Percentiles rank a stretch among this genome's conserved stretches.
phyloP scores from a whole-genome alignment of 30 jellyfish, hydroid and myxozoan species.

The Aurelia sp. region DNA sequence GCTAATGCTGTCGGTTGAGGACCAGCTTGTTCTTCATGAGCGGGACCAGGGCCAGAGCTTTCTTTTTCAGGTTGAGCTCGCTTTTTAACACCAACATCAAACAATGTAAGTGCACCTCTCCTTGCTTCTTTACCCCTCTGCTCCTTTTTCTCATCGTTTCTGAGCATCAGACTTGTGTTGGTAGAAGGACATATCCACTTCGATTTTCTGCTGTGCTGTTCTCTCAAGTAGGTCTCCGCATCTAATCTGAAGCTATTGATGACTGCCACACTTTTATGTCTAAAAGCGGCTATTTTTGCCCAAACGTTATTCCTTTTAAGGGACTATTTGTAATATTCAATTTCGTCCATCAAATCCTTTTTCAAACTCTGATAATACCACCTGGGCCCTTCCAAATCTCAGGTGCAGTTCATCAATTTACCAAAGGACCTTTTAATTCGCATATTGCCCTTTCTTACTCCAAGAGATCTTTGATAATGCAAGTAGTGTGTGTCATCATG shows the following conservation, averaged over 20 bases:
- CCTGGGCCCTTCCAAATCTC: too few species aligned
- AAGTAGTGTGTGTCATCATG: too few species aligned
- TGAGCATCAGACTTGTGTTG: conserved; percentile 42
- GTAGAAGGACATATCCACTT: conserved; percentile 32
- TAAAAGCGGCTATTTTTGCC: not conserved
- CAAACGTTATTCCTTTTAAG: not conserved
- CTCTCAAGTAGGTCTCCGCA: conserved; percentile 38
- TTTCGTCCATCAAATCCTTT: too few species aligned
- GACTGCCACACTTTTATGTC: conserved; percentile 10
- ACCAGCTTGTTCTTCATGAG: not conserved
- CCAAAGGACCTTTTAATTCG: too few species aligned
- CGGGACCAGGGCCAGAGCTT: not conserved
- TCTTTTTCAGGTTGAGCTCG: conserved; percentile 22
- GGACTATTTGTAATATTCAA: conserved; percentile 17
- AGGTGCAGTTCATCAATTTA: too few species aligned
- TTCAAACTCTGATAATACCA: too few species aligned
- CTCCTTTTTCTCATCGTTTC: conserved; percentile 31
- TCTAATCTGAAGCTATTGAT: conserved; percentile 10
- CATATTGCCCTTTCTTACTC: too few species aligned
- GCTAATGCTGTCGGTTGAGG: conserved; percentile 36
- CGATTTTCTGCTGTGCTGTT: conserved; percentile 30
- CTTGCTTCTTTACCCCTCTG: conserved; percentile 19
- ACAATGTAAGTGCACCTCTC: conserved; percentile 43
- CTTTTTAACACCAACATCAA: conserved; percentile 37
- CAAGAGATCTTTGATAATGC: too few species aligned